Percentiles rank a stretch among this genome's conserved stretches.
Conservation (phyloP, 2,113 vertebrate species). For the Ptilorrhoa leucosticta region DNA sequence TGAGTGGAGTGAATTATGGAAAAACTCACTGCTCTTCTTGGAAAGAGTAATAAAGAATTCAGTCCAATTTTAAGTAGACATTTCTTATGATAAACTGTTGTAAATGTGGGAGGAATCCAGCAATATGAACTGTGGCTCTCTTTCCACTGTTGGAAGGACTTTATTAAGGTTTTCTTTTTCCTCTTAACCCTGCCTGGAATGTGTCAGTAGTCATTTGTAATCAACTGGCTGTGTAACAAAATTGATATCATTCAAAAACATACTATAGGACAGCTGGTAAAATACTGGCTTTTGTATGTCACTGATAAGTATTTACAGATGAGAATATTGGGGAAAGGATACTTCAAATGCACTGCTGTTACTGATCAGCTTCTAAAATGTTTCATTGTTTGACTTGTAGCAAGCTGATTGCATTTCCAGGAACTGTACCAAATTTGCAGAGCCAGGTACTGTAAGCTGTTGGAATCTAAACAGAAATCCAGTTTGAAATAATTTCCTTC, state of each 20-base stretch:
- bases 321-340: not conserved
- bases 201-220: not conserved
- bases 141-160: not conserved
- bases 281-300: not conserved
- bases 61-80: not conserved
- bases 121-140: not conserved
- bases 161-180: not conserved
- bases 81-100: not conserved
- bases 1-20: not conserved
- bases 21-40: not conserved
- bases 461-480: conserved; percentile 7
- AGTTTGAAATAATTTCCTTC: not conserved
- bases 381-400: conserved; percentile 14
- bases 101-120: not conserved
- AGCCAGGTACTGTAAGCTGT: conserved; percentile 31
- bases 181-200: not conserved
- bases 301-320: not conserved
- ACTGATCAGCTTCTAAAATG: not conserved
- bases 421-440: conserved; percentile 2
- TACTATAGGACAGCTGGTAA: not conserved
- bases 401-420: conserved; percentile 29
- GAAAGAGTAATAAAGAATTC: not conserved
- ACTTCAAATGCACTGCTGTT: not conserved
- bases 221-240: not conserved
- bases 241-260: not conserved